Evolutionary conservation across 1,140 invertebrate genomes (phyloP), one percentile per base, ranked within the genome.

Genomic region (Asobara japonica): DNA sequence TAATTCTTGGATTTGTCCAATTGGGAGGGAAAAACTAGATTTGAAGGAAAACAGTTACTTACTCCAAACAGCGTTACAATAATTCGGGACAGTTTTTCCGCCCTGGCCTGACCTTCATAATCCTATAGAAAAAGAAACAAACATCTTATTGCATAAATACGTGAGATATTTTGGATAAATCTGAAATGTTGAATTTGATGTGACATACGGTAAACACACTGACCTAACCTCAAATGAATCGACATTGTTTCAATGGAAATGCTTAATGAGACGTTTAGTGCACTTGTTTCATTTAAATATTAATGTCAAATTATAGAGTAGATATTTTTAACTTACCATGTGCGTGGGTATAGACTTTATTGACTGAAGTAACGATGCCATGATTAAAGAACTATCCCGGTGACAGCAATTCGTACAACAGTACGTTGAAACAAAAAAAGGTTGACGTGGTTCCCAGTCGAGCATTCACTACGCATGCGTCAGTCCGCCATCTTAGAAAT

Each of bases 21-120:
- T n/a, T n/a, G n/a, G n/a, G n/a, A n/a, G n/a, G n/a, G n/a, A n/a
- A 69, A 48, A 31, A 66, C 61, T 30, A 72, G 16, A 70, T 64
- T 65, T 8, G 0, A 56, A 60, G 0, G 2, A 38, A 60, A 71
- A 25, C 0, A 11, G 65, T 7, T 45, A 86, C 88, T 90, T 89
- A 93, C 91, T 36, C 94, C 96, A 89, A 97, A 97, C 18, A 97
- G 80, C 22, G 95, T 92, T 71, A 98, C 96, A 27, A 97, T 97
- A 6, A 95, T 91, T 81, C 96, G 91, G 11, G 95, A 97, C 62
- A 95, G 88, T 82, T 92, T 94, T 86, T 98, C 96, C 16, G 96
- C 95, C 84, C 91, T 92, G 6, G 92, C 93, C 88, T 98, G 96
- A 0, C 96, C 96, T 71, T 94, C 95, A 89, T 95, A 98, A 82